phyloP scores from a whole-genome alignment of 1,140 invertebrate genomes.

The Hycleus phaleratus region DNA sequence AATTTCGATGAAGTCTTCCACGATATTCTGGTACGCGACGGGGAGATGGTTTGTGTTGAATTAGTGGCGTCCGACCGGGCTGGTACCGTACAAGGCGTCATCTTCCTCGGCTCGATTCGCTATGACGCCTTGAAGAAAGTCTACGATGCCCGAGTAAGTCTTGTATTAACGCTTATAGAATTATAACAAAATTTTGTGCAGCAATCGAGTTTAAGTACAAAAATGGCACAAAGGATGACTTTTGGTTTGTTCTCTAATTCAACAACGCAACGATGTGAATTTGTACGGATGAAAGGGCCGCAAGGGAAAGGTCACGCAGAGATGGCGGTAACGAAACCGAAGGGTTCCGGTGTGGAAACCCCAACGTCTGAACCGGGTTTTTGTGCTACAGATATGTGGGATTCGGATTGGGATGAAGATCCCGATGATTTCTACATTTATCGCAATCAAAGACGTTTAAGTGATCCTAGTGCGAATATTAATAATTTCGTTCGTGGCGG shows the following conservation, averaged over 20 bases:
- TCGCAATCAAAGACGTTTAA: slow-evolving; percentile 73
- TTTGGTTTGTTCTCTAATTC: slow-evolving; percentile 80
- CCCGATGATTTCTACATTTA: slow-evolving; percentile 77
- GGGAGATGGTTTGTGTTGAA: slow-evolving; percentile 98
- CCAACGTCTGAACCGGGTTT: slow-evolving; percentile 88
- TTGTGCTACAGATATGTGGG: slow-evolving; percentile 76
- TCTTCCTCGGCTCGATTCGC: slow-evolving; percentile 93
- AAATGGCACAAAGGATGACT: slow-evolving; percentile 93
- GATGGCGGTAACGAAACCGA: slow-evolving; percentile 92
- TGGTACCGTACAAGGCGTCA: slow-evolving; percentile 77
- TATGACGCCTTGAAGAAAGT: slow-evolving; percentile 96
- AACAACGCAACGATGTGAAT: slow-evolving; percentile 83
- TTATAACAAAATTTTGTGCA: slow-evolving; percentile 29
- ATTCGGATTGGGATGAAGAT: slow-evolving; percentile 79
- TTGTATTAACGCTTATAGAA: not conserved
- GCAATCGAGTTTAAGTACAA: slow-evolving; percentile 88
- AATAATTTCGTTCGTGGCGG: slow-evolving; percentile 79
- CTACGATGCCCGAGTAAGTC: slow-evolving; percentile 86
- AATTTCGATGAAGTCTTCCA: slow-evolving; percentile 99
- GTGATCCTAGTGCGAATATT: slow-evolving; percentile 90
- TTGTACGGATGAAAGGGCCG: slow-evolving; percentile 96
- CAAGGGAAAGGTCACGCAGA: slow-evolving; percentile 95
- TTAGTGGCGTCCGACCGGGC: slow-evolving; percentile 84
- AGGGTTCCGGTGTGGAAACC: slow-evolving; percentile 86
- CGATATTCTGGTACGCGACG: slow-evolving; percentile 91